A percentile compares a stretch with the other conserved stretches of the same genome.
phyloP scores from a whole-genome alignment of 2,797 vertebrate genomes.

The Echiichthys vipera region DNA sequence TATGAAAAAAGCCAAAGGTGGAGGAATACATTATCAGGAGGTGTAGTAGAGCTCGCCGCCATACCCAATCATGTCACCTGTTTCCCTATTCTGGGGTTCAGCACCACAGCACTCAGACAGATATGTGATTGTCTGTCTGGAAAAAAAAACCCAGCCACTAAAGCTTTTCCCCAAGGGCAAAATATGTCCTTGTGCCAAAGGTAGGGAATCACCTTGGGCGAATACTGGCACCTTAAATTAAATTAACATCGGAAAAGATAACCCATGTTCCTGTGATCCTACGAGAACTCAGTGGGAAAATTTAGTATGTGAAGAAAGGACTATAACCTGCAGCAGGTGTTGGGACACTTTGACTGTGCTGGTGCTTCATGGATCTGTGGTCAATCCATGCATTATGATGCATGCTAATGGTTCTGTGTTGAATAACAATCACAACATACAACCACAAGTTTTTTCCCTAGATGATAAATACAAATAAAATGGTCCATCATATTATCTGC shows the following conservation, averaged over 20 bases:
- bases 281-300: background rate
- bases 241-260: conserved; percentile 30
- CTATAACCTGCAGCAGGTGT: conserved; percentile 33
- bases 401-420: conserved; percentile 14
- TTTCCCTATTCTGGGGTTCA: conserved; percentile 29
- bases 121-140: conserved; percentile 13
- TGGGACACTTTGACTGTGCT: conserved; percentile 4
- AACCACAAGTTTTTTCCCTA: conserved; percentile 7
- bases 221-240: conserved; percentile 28
- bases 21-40: conserved; percentile 56
- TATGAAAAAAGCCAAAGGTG: conserved; percentile 36
- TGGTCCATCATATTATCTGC: background rate
- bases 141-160: background rate
- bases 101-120: conserved; percentile 18
- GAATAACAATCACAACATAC: conserved; percentile 24
- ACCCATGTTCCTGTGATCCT: conserved; percentile 30
- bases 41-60: conserved; percentile 48
- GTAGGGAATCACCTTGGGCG: conserved; percentile 12
- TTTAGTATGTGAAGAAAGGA: conserved; percentile 3
- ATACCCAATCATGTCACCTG: conserved; percentile 43
- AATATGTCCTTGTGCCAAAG: conserved; percentile 36
- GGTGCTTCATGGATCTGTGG: conserved; percentile 24
- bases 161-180: conserved; percentile 32
- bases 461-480: background rate
- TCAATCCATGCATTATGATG: conserved; percentile 15